phyloP scores from a whole-genome alignment of 2,888 invertebrate species.

The Endotricha flammealis region DNA sequence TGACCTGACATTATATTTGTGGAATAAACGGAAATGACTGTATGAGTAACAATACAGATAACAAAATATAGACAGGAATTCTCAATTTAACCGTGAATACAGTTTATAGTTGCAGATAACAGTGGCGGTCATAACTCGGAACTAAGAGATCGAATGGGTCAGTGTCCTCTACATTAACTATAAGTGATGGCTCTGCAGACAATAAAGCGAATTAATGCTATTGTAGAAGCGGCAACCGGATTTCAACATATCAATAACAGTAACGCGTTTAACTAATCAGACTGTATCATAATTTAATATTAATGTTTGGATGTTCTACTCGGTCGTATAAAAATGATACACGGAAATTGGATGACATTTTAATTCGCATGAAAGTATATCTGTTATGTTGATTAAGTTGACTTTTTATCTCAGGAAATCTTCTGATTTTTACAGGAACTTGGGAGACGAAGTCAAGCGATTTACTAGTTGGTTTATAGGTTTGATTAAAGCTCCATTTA shows the following conservation, averaged over 20 bases:
- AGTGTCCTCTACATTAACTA: conserved; percentile 56
- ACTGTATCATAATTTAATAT: no score
- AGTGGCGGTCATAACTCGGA: conserved; percentile 44
- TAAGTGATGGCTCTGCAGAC: conserved; percentile 46
- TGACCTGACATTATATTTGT: background rate
- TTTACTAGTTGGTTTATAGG: no score
- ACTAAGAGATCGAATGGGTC: conserved; percentile 49
- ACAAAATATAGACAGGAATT: background rate
- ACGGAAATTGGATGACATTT: no score
- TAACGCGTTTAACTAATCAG: conserved; percentile 31
- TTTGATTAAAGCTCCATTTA: no score
- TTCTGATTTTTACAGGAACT: no score
- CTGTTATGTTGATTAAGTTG: no score
- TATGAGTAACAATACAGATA: conserved; percentile 1
- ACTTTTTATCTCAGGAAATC: no score
- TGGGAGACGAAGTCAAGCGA: no score
- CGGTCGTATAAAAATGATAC: no score
- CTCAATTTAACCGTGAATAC: conserved; percentile 21
- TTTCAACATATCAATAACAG: conserved; percentile 32
- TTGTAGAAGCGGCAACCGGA: conserved; percentile 34
- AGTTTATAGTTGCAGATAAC: conserved; percentile 27
- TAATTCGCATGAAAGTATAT: no score
- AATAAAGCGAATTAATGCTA: conserved; percentile 54
- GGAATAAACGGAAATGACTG: background rate
- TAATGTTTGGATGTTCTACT: no score